These are phyloP conservation scores for Kuschelorhynchus macadamiae DNA, from an alignment of 2,888 invertebrate genomes.

Conservation along the genomic window DNA sequence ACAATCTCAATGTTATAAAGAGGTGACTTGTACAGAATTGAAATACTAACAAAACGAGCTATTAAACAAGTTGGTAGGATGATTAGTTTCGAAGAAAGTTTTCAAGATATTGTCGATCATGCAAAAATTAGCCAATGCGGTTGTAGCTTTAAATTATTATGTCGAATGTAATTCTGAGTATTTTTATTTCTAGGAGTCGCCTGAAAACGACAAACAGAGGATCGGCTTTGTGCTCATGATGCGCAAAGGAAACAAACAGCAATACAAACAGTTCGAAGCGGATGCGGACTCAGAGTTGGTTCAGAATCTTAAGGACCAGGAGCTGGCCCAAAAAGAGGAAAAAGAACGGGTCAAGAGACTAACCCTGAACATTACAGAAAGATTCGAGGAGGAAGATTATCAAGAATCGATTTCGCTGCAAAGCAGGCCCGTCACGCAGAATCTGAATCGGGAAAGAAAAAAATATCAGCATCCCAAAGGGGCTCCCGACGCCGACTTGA, in stretches of 20 bases:
- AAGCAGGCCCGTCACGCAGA: slow-evolving; percentile 80
- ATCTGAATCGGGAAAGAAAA: slow-evolving; percentile 83
- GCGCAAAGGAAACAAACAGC: slow-evolving; percentile 92
- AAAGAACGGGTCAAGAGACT: slow-evolving; percentile 86
- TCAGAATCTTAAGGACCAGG: slow-evolving; percentile 89
- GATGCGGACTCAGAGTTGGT: slow-evolving; percentile 91
- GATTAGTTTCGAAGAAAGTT: too few relatives aligned
- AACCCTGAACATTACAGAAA: slow-evolving; percentile 94
- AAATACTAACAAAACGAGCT: too few relatives aligned
- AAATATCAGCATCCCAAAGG: slow-evolving; percentile 96
- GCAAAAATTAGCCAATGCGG: too few relatives aligned
- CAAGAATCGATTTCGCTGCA: slow-evolving; percentile 78
- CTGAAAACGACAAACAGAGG: slow-evolving; percentile 67
- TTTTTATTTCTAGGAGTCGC: slow-evolving; percentile 57
- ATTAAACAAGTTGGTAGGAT: too few relatives aligned
- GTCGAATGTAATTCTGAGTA: too few relatives aligned
- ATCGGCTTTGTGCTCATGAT: slow-evolving; percentile 95
- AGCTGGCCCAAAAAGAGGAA: slow-evolving; percentile 85
- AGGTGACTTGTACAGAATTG: too few relatives aligned
- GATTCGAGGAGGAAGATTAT: slow-evolving; percentile 96
- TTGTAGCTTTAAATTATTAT: too few relatives aligned
- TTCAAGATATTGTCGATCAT: too few relatives aligned
- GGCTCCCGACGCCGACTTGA: slow-evolving; percentile 94
- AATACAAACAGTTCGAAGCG: slow-evolving; percentile 91
- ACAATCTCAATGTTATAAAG: too few relatives aligned